These are phyloP conservation scores for Limnephilus rhombicus DNA, from an alignment of 2,888 invertebrate genomes.

Conservation along the genomic window DNA sequence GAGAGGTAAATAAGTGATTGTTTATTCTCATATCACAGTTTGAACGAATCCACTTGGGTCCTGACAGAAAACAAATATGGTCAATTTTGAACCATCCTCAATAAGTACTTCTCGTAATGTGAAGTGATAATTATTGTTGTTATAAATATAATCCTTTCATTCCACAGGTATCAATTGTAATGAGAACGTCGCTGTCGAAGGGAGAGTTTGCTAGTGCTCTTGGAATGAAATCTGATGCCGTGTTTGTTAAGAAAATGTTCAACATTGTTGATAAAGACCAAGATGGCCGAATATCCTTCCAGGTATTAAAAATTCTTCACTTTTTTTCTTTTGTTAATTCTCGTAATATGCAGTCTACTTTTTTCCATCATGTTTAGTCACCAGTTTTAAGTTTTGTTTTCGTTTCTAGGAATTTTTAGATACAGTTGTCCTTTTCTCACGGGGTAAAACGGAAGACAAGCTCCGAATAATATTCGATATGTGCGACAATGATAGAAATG, in stretches of 20 bases:
- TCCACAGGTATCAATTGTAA: slow-evolving; percentile 86
- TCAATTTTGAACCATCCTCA: neutral
- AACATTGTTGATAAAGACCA: slow-evolving; percentile 97
- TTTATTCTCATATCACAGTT: neutral
- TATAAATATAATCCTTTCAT: neutral
- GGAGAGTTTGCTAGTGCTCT: slow-evolving; percentile 96
- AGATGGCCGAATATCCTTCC: slow-evolving; percentile 95
- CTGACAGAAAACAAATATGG: neutral
- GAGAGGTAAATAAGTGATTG: slow-evolving; percentile 78
- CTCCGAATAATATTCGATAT: slow-evolving; percentile 96
- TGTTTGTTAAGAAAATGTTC: slow-evolving; percentile 98
- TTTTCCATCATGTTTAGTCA: neutral
- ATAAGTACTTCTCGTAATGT: neutral
- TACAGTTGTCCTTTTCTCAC: slow-evolving; percentile 93
- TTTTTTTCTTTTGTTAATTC: neutral
- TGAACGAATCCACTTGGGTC: neutral
- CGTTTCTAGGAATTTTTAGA: slow-evolving; percentile 90
- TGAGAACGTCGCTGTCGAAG: slow-evolving; percentile 94
- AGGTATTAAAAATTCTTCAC: slow-evolving; percentile 75
- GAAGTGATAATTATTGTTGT: neutral
- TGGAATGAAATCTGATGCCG: slow-evolving; percentile 96
- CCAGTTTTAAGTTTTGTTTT: slow-evolving; percentile 37
- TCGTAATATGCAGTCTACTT: neutral
- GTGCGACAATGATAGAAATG: slow-evolving; percentile 97
- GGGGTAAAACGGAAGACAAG: slow-evolving; percentile 95